Evolutionary conservation across 1,140 invertebrate species (phyloP), one percentile per base, ranked within the genome.

Genomic region (Penaeus vannamei): DNA sequence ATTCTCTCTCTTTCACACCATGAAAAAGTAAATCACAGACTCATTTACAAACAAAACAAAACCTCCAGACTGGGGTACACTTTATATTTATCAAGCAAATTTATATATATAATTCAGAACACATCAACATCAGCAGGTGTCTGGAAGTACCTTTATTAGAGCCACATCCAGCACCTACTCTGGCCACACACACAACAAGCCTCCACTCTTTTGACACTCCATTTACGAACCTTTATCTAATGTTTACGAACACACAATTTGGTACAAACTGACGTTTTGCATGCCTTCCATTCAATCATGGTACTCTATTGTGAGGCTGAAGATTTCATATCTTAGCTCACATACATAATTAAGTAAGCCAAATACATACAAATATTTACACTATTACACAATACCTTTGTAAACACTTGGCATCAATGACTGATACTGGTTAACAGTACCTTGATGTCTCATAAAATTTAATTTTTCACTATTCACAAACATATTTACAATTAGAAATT

Each of bases 331-430:
- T 53, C 53, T 53, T 53, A 12, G 10, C 53, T 53, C 53, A 87
- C 79, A 81, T 60, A 86, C 46, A 64, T 86, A 77, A 76, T 80
- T 81, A n/a, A 86, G 61, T 77, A 87, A 82, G 85, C 85, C 85
- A 69, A 81, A 87, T 87, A 87, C 77, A 82, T 87, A 87, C 76
- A 87, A 53, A 26, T 87, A 87, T 87, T 81, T 87, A 87, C 85
- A 87, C 62, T 46, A 81, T 62, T 87, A 87, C 77, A 87, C 77
- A 81, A 66, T 61, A 87, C n/a, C 60, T 87, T 80, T 81, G 79
- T 81, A 87, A 66, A 62, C 42, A 62, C 62, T 14, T 66, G 85
- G 79, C 85, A 87, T 85, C 59, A 64, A 85, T 85, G 32, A 60
- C 23, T 19, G 62, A 76, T 23, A 46, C 59, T 32, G 60, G 72